These are phyloP conservation scores for Triplophysa dalaica DNA, from an alignment of 2,113 vertebrate species.

Conservation along the genomic window DNA sequence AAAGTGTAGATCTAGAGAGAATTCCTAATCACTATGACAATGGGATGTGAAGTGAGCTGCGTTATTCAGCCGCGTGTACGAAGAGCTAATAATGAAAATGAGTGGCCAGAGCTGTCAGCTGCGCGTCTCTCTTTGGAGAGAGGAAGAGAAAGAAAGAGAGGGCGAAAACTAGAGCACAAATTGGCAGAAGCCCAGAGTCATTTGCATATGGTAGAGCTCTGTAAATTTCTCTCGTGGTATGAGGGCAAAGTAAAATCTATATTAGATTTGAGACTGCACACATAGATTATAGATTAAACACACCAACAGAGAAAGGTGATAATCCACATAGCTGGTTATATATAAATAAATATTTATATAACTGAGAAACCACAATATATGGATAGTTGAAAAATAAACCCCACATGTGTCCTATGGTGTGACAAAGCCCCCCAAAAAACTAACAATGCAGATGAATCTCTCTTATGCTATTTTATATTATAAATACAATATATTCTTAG, in stretches of 20 bases:
- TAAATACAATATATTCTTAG: too few relatives aligned
- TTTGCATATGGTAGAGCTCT: slow-evolving; percentile 51
- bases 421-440: too few relatives aligned
- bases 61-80: slow-evolving; percentile 13
- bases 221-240: slow-evolving; percentile 51
- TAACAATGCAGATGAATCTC: too few relatives aligned
- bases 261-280: slow-evolving; percentile 41
- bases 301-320: neutral
- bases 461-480: too few relatives aligned
- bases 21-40: slow-evolving; percentile 45
- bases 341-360: too few relatives aligned
- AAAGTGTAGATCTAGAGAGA: neutral
- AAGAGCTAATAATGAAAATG: slow-evolving; percentile 30
- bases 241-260: slow-evolving; percentile 50
- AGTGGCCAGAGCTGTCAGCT: slow-evolving; percentile 43
- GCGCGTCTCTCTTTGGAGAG: slow-evolving; percentile 25
- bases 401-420: too few relatives aligned
- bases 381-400: too few relatives aligned
- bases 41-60: slow-evolving; percentile 1
- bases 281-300: slow-evolving; percentile 13
- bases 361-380: too few relatives aligned
- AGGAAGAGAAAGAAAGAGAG: slow-evolving; percentile 38
- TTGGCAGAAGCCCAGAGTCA: slow-evolving; percentile 46
- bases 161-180: slow-evolving; percentile 45
- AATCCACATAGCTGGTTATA: neutral